phyloP scores from a whole-genome alignment of 2,113 vertebrate genomes.

The Myotis davidii region DNA sequence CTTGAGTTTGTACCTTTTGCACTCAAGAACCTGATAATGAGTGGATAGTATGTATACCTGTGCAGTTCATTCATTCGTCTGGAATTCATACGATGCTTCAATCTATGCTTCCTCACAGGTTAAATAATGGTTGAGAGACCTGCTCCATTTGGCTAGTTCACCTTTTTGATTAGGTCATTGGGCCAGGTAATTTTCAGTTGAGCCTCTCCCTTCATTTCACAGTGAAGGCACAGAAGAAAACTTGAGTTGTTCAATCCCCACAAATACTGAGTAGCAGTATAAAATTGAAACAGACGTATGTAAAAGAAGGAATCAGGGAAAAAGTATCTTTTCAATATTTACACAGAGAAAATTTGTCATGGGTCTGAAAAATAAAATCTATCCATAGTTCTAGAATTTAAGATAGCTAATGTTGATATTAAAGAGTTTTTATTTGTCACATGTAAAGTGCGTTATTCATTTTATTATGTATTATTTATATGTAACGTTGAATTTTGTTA shows the following conservation, averaged over 20 bases:
- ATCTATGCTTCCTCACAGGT: not conserved
- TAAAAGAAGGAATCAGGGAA: not conserved
- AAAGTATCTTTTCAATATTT: not conserved
- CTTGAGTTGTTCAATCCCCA: not conserved
- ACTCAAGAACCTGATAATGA: not conserved
- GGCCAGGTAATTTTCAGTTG: not conserved
- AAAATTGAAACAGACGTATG: not conserved
- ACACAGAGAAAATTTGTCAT: not conserved
- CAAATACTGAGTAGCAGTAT: not conserved
- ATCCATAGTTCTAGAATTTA: not conserved
- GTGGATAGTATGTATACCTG: not conserved
- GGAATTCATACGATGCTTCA: not conserved
- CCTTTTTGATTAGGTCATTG: not conserved
- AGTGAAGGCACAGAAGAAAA: not conserved
- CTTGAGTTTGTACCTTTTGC: not conserved
- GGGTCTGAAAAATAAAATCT: slow-evolving; percentile 13
- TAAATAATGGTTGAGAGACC: not conserved
- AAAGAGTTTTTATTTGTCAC: slow-evolving; percentile 4
- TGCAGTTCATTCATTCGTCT: not conserved
- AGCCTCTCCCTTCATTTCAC: not conserved
- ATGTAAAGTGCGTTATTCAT: not conserved
- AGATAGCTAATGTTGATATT: not conserved
- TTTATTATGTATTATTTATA: not conserved
- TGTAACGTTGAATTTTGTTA: not conserved
- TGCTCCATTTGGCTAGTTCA: not conserved